Percentiles rank a stretch among this genome's conserved stretches.
phyloP scores from a whole-genome alignment of 92 coral and sea anemone species.

The Zoanthus sociatus region DNA sequence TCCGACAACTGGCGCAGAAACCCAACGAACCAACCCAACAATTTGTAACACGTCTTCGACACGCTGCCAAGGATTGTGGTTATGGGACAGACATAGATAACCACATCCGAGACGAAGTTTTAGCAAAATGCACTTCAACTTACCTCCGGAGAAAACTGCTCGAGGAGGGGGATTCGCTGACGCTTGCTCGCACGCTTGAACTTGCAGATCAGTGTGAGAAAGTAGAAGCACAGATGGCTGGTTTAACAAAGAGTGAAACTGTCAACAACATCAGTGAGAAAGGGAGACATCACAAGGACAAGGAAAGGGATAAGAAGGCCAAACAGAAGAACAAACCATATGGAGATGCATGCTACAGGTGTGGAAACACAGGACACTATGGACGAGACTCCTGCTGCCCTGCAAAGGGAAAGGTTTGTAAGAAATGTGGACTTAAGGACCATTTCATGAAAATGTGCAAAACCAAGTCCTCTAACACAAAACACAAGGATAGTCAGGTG shows the following conservation, averaged over 20 bases:
- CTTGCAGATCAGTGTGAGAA: not conserved
- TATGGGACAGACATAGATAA: constrained; percentile 19
- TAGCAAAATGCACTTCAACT: not conserved
- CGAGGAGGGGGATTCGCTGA: constrained; percentile 10
- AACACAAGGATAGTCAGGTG: no score
- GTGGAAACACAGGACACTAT: not conserved
- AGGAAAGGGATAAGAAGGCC: not conserved
- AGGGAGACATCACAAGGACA: no score
- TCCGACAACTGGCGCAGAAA: constrained; percentile 23
- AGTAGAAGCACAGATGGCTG: constrained; percentile 2
- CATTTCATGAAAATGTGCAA: no score
- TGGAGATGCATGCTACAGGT: constrained; percentile 37
- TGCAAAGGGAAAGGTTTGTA: no score
- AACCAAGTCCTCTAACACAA: no score
- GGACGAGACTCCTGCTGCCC: not conserved
- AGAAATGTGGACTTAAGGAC: no score
- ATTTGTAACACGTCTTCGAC: constrained; percentile 8
- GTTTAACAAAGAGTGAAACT: not conserved
- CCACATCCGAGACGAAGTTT: not conserved
- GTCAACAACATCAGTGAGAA: no score
- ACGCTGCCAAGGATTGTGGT: constrained; percentile 40
- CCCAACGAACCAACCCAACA: constrained; percentile 19
- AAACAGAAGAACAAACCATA: not conserved
- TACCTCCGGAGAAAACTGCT: constrained; percentile 16
- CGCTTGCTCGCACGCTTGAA: not conserved